phyloP scores from a whole-genome alignment of 2,113 vertebrate species.

The Cromileptes altivelis region DNA sequence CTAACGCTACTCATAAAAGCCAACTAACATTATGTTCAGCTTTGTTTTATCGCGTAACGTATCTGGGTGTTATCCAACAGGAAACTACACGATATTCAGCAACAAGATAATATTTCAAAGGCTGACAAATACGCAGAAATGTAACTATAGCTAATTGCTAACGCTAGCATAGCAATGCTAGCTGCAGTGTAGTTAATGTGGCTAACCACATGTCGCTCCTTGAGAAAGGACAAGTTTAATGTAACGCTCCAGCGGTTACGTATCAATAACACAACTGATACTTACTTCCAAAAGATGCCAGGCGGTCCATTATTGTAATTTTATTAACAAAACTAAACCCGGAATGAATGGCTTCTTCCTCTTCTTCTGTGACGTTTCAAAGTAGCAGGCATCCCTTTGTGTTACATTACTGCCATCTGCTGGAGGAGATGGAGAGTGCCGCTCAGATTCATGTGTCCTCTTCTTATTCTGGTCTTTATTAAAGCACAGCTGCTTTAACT shows the following conservation, averaged over 20 bases:
- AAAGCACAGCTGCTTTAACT: no score
- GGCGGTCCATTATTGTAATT: constrained; percentile 86
- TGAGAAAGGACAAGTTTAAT: fast-evolving
- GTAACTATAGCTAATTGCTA: constrained; percentile 13
- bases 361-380: not conserved
- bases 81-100: not conserved
- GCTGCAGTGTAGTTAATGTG: not conserved
- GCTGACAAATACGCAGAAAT: not conserved
- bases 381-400: not conserved
- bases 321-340: constrained; percentile 12
- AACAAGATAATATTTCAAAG: not conserved
- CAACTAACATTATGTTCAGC: not conserved
- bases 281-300: constrained; percentile 94
- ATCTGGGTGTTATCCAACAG: not conserved
- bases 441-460: no score
- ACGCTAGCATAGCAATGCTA: constrained; percentile 27
- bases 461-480: no score
- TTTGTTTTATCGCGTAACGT: not conserved
- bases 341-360: not conserved
- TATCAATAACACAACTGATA: constrained; percentile 44
- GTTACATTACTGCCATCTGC: constrained; percentile 4
- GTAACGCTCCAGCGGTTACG: not conserved
- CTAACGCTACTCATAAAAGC: not conserved
- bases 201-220: not conserved
- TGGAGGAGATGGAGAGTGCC: not conserved